Conservation (phyloP, 1,140 invertebrate genomes). For the Hormaphis cornu region DNA sequence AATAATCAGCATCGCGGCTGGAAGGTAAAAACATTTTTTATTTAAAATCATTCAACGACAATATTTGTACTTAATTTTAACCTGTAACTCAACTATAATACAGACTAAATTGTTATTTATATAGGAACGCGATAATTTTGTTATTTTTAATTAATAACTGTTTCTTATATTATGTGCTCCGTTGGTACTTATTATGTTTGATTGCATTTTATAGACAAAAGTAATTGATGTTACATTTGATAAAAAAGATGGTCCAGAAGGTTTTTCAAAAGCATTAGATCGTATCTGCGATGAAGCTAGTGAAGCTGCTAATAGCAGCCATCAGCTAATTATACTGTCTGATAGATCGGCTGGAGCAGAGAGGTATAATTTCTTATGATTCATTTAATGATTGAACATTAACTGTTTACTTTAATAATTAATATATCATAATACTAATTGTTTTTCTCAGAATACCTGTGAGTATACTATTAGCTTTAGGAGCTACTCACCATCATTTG, state of each 20-base stretch:
- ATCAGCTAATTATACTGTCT: slow-evolving; percentile 80
- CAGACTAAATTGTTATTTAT: background rate
- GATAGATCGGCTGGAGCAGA: slow-evolving; percentile 67
- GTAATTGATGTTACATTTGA: slow-evolving; percentile 86
- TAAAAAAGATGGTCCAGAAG: slow-evolving; percentile 57
- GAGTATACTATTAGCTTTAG: slow-evolving; percentile 77
- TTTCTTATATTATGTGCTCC: background rate
- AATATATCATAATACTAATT: background rate
- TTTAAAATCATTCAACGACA: background rate
- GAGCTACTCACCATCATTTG: slow-evolving; percentile 89
- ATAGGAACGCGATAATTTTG: too few species aligned
- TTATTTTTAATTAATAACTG: background rate
- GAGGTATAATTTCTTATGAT: slow-evolving; percentile 43
- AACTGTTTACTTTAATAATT: background rate
- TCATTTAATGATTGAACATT: background rate
- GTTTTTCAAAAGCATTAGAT: slow-evolving; percentile 68
- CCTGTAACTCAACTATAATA: background rate
- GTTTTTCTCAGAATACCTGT: slow-evolving; percentile 54
- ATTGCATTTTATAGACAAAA: slow-evolving; percentile 49
- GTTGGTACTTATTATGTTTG: background rate
- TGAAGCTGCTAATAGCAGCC: slow-evolving; percentile 65
- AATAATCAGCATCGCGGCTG: slow-evolving; percentile 77
- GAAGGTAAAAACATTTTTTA: slow-evolving; percentile 49
- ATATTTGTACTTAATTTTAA: background rate
- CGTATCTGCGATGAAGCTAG: slow-evolving; percentile 73